Evolutionary conservation across 2,888 invertebrate genomes (phyloP).

Genomic region (Drosophila pegasa): DNA sequence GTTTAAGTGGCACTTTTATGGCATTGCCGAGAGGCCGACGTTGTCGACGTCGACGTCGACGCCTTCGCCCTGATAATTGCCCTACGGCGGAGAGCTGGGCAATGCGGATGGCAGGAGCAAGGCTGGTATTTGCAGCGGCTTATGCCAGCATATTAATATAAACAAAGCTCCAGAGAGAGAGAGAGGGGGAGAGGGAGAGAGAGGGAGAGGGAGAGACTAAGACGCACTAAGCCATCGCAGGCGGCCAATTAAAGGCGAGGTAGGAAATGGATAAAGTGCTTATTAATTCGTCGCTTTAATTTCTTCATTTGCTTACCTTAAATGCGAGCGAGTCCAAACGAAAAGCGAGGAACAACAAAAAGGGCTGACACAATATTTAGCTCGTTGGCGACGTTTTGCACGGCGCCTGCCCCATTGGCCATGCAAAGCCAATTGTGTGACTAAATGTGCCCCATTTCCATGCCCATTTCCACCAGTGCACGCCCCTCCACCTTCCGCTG

Average conservation of each 20-base stretch:
- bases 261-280: constrained; percentile 65
- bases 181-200: no score
- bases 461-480: constrained; percentile 34
- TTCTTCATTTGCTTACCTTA: constrained; percentile 65
- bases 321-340: constrained; percentile 33
- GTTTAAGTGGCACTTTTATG: constrained; percentile 79
- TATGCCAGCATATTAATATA: constrained; percentile 53
- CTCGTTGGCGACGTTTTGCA: constrained; percentile 26
- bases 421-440: constrained; percentile 74
- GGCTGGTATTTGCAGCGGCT: constrained; percentile 55
- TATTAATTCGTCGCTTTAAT: constrained; percentile 75
- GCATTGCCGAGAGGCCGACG: constrained; percentile 56
- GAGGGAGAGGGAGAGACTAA: no score
- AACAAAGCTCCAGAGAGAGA: constrained; percentile 42
- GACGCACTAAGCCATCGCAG: constrained; percentile 25
- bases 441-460: constrained; percentile 68
- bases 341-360: constrained; percentile 30
- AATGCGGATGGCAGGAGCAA: neutral
- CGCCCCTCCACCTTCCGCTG: constrained; percentile 3
- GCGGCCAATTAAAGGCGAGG: constrained; percentile 45
- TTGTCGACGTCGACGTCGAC: constrained; percentile 22
- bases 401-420: constrained; percentile 40
- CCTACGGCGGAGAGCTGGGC: constrained; percentile 9
- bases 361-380: constrained; percentile 58
- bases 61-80: constrained; percentile 53